Evolutionary conservation across 2,888 invertebrate genomes (phyloP).

Genomic region (Antheraea yamamai): DNA sequence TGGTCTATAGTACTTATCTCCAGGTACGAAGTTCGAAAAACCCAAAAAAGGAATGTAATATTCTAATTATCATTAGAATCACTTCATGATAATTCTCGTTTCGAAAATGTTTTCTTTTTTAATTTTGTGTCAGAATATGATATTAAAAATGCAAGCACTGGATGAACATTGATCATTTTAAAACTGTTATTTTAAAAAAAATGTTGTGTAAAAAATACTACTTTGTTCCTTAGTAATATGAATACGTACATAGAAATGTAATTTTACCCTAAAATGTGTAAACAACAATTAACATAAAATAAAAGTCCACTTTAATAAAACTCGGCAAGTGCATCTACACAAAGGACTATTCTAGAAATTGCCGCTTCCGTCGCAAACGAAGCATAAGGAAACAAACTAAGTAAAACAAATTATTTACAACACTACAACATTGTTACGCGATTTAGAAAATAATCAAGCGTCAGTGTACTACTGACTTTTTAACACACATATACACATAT

Average conservation of each 20-base stretch:
- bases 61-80: too few relatives aligned
- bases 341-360: constrained; percentile 73
- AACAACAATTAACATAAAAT: constrained; percentile 2
- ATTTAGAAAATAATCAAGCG: constrained; percentile 26
- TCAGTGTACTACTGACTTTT: not conserved
- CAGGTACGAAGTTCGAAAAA: too few relatives aligned
- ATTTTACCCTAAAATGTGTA: constrained; percentile 2
- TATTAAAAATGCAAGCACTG: too few relatives aligned
- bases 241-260: not conserved
- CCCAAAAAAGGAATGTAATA: too few relatives aligned
- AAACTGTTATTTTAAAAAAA: too few relatives aligned
- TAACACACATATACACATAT: not conserved
- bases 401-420: constrained; percentile 64
- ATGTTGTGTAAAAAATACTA: not conserved
- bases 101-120: too few relatives aligned
- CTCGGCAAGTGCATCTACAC: constrained; percentile 49
- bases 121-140: too few relatives aligned
- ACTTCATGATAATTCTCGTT: too few relatives aligned
- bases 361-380: constrained; percentile 59
- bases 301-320: constrained; percentile 30
- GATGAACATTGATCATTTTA: too few relatives aligned
- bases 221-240: too few relatives aligned
- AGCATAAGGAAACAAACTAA: constrained; percentile 63
- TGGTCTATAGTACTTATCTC: too few relatives aligned
- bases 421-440: constrained; percentile 40